phyloP scores from a whole-genome alignment of 1,140 invertebrate genomes.

The Chrysoperla carnea region DNA sequence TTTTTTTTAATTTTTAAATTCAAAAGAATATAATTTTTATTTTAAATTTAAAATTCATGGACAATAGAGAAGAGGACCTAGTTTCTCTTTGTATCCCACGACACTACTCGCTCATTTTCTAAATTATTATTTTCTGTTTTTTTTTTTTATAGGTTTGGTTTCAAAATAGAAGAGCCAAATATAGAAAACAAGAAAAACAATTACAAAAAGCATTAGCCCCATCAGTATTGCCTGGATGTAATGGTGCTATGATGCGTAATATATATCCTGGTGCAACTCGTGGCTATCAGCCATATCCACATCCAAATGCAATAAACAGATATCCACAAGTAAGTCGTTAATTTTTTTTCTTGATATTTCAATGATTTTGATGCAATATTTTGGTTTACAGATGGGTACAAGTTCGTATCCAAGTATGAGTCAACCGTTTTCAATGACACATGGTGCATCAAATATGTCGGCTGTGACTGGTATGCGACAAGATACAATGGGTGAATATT shows the following conservation, averaged over 20 bases:
- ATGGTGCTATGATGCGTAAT: slow-evolving; percentile 93
- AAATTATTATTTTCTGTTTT: too few species aligned
- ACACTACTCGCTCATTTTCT: too few species aligned
- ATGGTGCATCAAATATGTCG: slow-evolving; percentile 72
- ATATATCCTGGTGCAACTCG: slow-evolving; percentile 76
- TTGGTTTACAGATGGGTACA: slow-evolving; percentile 65
- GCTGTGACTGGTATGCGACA: slow-evolving; percentile 69
- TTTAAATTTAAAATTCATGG: too few species aligned
- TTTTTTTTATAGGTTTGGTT: slow-evolving; percentile 88
- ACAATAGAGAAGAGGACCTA: too few species aligned
- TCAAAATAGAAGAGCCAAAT: slow-evolving; percentile 95
- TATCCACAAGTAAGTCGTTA: slow-evolving; percentile 67
- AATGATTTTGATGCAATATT: slow-evolving; percentile 1
- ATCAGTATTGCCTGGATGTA: slow-evolving; percentile 79
- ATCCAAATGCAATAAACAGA: slow-evolving; percentile 81
- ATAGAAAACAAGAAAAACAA: slow-evolving; percentile 95
- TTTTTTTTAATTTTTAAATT: too few species aligned
- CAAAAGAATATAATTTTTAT: too few species aligned
- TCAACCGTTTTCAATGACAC: slow-evolving; percentile 87
- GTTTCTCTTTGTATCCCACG: too few species aligned
- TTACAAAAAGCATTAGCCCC: slow-evolving; percentile 85
- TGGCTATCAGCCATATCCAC: slow-evolving; percentile 85
- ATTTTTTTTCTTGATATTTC: not conserved
- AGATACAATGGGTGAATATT: slow-evolving; percentile 71
- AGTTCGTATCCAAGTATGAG: slow-evolving; percentile 81